Conservation (phyloP, 2,797 vertebrate genomes). For the Esox masquinongy region DNA sequence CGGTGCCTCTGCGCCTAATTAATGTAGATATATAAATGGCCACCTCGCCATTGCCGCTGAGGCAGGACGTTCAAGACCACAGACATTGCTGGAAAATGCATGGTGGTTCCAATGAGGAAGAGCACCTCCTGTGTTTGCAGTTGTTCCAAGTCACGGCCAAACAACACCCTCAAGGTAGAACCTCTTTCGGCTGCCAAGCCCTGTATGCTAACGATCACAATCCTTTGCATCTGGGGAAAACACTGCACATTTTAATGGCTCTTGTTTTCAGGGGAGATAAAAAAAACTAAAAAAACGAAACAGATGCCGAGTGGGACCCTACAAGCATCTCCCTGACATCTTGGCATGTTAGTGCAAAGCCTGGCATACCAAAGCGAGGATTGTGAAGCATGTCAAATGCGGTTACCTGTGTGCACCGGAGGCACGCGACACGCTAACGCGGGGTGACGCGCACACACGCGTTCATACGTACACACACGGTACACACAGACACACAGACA, state of each 20-base stretch:
- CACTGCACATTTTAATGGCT: constrained; percentile 13
- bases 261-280: constrained; percentile 23
- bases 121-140: background rate
- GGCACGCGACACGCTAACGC: background rate
- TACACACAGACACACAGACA: constrained; percentile 1
- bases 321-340: constrained; percentile 21
- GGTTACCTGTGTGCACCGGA: constrained; percentile 31
- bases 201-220: constrained; percentile 43
- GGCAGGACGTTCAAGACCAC: background rate
- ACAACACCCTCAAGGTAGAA: constrained; percentile 41
- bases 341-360: constrained; percentile 27
- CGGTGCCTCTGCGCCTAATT: constrained; percentile 50
- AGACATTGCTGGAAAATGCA: background rate
- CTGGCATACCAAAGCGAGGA: constrained; percentile 33
- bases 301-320: constrained; percentile 10
- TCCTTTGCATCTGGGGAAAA: constrained; percentile 14
- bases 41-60: constrained; percentile 36
- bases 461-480: background rate
- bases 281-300: background rate
- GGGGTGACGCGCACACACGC: background rate
- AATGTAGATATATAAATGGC: constrained; percentile 46
- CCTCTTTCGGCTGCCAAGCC: constrained; percentile 46
- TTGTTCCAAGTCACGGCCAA: background rate
- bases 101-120: background rate
- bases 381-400: constrained; percentile 35